phyloP scores from a whole-genome alignment of 2,113 vertebrate species.

The Pluvialis apricaria region DNA sequence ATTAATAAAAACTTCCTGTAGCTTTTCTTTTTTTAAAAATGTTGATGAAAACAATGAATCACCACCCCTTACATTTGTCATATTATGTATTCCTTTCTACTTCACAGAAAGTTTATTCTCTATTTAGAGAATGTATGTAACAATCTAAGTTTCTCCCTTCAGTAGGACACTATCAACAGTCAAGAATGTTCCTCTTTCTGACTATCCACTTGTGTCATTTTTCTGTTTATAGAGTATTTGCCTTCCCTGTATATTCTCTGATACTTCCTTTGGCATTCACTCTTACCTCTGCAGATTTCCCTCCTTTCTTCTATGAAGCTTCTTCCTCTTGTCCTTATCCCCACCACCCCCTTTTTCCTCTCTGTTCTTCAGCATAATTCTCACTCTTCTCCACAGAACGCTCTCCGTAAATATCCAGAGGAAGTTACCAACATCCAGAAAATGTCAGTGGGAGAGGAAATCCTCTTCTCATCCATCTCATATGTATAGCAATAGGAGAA shows the following conservation, averaged over 20 bases:
- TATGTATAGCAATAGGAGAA: not conserved
- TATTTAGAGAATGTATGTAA: no score
- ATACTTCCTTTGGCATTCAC: not conserved
- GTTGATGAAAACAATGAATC: not conserved
- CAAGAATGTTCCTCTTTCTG: not conserved
- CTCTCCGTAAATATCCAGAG: not conserved
- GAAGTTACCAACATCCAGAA: not conserved
- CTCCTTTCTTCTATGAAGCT: not conserved
- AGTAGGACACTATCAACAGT: not conserved
- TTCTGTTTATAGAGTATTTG: not conserved
- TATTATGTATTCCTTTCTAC: not conserved
- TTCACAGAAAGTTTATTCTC: not conserved
- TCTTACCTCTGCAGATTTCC: not conserved
- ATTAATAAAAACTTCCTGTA: not conserved
- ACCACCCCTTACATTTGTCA: not conserved
- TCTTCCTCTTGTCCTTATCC: not conserved
- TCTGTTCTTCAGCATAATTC: not conserved
- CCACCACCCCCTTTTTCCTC: not conserved
- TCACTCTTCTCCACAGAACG: not conserved
- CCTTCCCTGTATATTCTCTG: not conserved
- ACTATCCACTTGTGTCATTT: not conserved
- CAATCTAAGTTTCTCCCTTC: not conserved
- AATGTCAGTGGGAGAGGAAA: not conserved
- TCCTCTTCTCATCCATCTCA: not conserved
- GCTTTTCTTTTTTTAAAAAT: not conserved